Evolutionary conservation across 2,888 invertebrate genomes (phyloP).

Genomic region (Sesia bembeciformis): DNA sequence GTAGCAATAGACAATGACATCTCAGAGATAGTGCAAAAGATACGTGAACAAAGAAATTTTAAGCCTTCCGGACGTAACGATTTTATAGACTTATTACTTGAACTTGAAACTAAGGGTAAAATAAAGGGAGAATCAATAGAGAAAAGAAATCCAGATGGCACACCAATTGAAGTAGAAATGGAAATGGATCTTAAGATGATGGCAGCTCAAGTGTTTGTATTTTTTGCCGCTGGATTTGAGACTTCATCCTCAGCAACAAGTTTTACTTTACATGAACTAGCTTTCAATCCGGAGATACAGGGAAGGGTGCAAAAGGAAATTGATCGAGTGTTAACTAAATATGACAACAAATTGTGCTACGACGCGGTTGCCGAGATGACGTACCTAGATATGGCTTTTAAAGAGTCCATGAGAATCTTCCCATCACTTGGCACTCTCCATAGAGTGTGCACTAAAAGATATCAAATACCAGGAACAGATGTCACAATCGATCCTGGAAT

Average conservation of each 20-base stretch:
- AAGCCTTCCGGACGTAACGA: constrained; percentile 25
- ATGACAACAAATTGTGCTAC: constrained; percentile 10
- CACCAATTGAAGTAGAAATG: constrained; percentile 6
- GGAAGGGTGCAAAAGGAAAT: constrained; percentile 23
- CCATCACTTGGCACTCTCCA: constrained; percentile 9
- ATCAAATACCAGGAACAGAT: constrained; percentile 13
- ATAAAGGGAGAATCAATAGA: constrained; percentile 7
- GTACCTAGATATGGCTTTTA: constrained; percentile 13
- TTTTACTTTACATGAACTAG: constrained; percentile 25
- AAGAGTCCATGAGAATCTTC: constrained; percentile 16
- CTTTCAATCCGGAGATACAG: constrained; percentile 24
- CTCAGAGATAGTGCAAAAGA: not conserved
- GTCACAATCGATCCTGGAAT: constrained; percentile 43
- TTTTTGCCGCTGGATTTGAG: constrained; percentile 19
- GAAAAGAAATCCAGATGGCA: constrained; percentile 5
- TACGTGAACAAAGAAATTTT: constrained; percentile 7
- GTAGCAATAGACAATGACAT: constrained; percentile 9
- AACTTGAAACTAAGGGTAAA: constrained; percentile 11
- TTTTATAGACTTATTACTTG: constrained; percentile 38
- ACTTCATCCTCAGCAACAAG: constrained; percentile 21
- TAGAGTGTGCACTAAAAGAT: constrained; percentile 11
- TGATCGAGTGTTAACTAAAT: constrained; percentile 10
- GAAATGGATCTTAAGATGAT: constrained; percentile 8
- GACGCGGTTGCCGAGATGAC: constrained; percentile 10
- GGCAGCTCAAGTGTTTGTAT: constrained; percentile 16